Conservation (phyloP, 2,888 invertebrate genomes). For the Sinopyrophorus schimmeli region DNA sequence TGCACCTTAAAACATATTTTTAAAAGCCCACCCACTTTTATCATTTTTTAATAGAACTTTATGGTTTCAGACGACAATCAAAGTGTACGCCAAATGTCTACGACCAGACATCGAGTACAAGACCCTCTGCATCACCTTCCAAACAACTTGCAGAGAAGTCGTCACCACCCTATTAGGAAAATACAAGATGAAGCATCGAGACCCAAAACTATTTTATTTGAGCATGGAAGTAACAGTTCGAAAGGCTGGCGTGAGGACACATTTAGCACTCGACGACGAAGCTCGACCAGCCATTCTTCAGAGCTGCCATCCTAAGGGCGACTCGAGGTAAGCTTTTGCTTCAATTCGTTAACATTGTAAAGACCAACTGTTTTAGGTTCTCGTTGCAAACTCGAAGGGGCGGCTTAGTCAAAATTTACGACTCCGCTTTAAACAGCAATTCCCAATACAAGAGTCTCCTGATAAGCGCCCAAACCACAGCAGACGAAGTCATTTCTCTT, state of each 20-base stretch:
- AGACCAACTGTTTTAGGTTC: conserved; percentile 65
- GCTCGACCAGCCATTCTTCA: conserved; percentile 89
- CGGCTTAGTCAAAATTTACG: conserved; percentile 90
- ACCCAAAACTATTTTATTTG: conserved; percentile 89
- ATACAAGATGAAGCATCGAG: conserved; percentile 84
- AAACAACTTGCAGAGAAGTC: conserved; percentile 86
- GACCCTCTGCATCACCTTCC: conserved; percentile 86
- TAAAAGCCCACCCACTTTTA: no score
- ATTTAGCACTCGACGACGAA: conserved; percentile 83
- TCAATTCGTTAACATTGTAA: neutral
- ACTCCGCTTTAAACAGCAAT: conserved; percentile 86
- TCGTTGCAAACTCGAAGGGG: conserved; percentile 86
- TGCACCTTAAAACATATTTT: conserved; percentile 27
- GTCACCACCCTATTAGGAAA: conserved; percentile 83
- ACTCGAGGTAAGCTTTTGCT: conserved; percentile 71
- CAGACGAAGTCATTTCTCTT: conserved; percentile 83
- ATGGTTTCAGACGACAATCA: conserved; percentile 80
- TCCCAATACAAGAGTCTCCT: conserved; percentile 91
- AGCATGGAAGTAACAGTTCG: conserved; percentile 93
- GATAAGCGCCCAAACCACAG: conserved; percentile 86
- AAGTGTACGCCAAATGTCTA: conserved; percentile 87
- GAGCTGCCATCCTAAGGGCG: conserved; percentile 91
- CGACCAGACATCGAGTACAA: conserved; percentile 95
- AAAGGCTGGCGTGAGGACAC: conserved; percentile 79
- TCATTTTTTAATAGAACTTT: no score